Evolutionary conservation across 2,113 vertebrate species (phyloP).

Genomic region (Addax nasomaculatus): DNA sequence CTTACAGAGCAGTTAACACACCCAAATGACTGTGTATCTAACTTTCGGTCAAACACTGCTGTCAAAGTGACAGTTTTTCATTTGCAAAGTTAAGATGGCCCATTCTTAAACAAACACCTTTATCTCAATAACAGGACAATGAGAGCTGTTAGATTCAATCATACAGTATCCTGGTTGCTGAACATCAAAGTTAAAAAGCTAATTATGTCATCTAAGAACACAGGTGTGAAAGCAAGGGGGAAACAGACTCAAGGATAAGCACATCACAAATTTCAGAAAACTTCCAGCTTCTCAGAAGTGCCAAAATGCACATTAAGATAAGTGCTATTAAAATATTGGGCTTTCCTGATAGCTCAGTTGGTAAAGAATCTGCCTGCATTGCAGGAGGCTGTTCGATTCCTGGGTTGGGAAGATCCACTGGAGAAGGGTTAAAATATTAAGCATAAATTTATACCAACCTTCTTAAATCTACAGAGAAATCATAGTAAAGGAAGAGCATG

Average conservation of each 20-base stretch:
- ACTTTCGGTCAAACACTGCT: neutral
- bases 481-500: neutral
- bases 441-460: neutral
- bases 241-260: neutral
- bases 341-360: neutral
- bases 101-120: neutral
- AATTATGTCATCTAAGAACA: neutral
- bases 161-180: neutral
- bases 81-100: neutral
- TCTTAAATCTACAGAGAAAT: neutral
- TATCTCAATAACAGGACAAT: neutral
- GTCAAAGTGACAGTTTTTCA: neutral
- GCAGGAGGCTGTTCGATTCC: accelerated
- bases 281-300: neutral
- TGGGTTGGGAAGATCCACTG: neutral
- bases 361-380: neutral
- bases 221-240: neutral
- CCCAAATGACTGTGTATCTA: conserved; percentile 13
- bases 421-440: neutral
- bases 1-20: neutral
- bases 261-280: neutral
- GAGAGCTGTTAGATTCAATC: neutral
- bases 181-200: neutral
- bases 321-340: neutral
- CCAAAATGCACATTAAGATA: neutral